Evolutionary conservation across 2,113 vertebrate genomes (phyloP), one percentile per base, ranked within the genome.

Genomic region (Tragulus kanchil): DNA sequence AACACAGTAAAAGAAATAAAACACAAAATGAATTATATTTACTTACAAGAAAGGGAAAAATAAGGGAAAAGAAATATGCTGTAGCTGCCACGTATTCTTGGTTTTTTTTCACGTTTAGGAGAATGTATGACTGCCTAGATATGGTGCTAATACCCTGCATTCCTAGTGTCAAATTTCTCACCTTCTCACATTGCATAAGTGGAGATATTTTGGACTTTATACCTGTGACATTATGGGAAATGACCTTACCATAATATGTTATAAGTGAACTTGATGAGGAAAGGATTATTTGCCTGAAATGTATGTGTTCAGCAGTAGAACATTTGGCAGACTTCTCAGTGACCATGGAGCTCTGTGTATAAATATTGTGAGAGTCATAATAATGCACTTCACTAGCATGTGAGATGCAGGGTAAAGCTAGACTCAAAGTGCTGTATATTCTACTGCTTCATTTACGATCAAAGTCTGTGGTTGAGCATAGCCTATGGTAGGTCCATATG

Each of bases 181-280:
- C 96, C 67, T 97, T 94, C 97, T 97, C 96, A 94, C 84, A 84
- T 97, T 97, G 61, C 96, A 85, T 8, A 16, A 97, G 59, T 5
- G 15, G 89, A 94, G 89, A 93, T 12, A 1, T 91, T 97, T 95
- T 89, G 86, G 62, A 52, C 48, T 87, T 84, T 95, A 56, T 75
- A 54, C 52, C 50, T 28, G 62, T 92, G 78, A 86, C 89, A 93
- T 79, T 96, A 75, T 92, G 89, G 86, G 92, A 98, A 97, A 97
- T 94, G 52, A 79, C 45, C 67, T 97, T 97, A 86, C 93, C 92
- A 89, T 50, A 92, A 91, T 95, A 95, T 93, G 97, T 97, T 97
- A 84, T 45, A 94, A 94, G 91, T 83, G 59, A 89, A 85, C 42
- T 89, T 64, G 54, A 58, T 89, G n/a, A 61, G 31, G 78, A 91